Base-by-base conservation (phyloP, 2,888 invertebrate species). In the Eristalinus aeneus region DNA sequence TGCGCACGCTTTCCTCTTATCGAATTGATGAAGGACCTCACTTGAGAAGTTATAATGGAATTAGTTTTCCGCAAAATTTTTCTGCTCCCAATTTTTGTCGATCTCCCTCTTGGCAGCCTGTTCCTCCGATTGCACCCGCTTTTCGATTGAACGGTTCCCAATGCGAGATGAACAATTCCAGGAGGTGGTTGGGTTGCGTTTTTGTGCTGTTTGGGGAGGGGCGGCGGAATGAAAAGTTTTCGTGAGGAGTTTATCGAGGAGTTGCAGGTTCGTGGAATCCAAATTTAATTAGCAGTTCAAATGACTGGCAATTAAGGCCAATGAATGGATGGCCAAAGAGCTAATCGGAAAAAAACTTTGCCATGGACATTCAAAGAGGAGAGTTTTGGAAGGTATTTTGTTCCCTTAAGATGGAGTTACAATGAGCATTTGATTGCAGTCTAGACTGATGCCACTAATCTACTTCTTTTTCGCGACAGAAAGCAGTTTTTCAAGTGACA, bases 21-120 rank as follows among this genome's bases (percentile, higher is more conserved):
- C 56, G 63, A 81, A 86, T 77, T 81, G 74, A 86, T 82, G 64
- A 86, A 86, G 82, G 74, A 64, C 80, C 65, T 71, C 61, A 46
- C 11, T 23, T 27, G 61, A 67, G 20, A 71, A 54, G 32, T 46
- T 63, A 67, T 76, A 86, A 86, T 82, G 71, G 63, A 78, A 71
- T 78, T 82, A 69, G 71, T 86, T 86, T 77, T 78, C 46, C 16
- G 8, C 8, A 16, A 16, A 16, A 16, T 46, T 46, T 46, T 1
- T 46, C 16, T 8, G 2, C 16, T 27, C 27, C 5, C 27, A 27
- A 27, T 27, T 27, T 27, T 27, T 27, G 27, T 9, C 63, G 46
- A 56, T 64, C 74, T 68, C 23, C 46, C 69, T 71, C 61, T 65
- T 67, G 6, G 39, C 9, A 27, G 12, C 72, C 73, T 58, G 31